phyloP scores from a whole-genome alignment of 1,140 invertebrate species.

The Drosophila kurseongensis region DNA sequence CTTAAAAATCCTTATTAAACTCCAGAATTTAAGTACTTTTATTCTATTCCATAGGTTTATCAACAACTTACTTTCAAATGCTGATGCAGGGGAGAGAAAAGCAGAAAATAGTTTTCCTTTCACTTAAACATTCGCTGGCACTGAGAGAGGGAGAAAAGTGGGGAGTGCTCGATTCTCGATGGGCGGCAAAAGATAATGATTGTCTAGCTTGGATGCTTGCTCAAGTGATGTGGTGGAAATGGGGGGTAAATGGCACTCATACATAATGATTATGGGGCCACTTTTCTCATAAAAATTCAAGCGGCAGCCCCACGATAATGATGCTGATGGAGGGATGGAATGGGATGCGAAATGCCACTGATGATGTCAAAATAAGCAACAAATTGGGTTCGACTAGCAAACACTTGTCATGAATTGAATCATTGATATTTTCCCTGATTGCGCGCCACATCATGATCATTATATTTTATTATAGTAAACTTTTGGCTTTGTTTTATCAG shows the following conservation, averaged over 20 bases:
- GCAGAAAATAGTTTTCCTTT: constrained; percentile 49
- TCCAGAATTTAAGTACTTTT: neutral
- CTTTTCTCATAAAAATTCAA: constrained; percentile 80
- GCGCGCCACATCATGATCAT: constrained; percentile 68
- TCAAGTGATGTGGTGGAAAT: constrained; percentile 14
- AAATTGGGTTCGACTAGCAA: constrained; percentile 67
- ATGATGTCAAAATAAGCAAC: constrained; percentile 77
- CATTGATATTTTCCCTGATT: constrained; percentile 74
- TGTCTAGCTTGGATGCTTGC: constrained; percentile 43
- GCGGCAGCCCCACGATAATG: constrained; percentile 63
- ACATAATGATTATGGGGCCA: constrained; percentile 79
- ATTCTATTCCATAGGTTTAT: constrained; percentile 48
- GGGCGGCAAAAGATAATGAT: constrained; percentile 65
- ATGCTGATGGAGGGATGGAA: constrained; percentile 36
- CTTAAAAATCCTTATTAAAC: neutral
- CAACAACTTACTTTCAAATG: constrained; percentile 68
- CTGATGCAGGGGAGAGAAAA: constrained; percentile 7
- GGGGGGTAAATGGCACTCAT: constrained; percentile 63
- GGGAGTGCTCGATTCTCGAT: constrained; percentile 25
- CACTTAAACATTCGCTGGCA: constrained; percentile 10
- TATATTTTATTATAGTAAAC: constrained; percentile 73
- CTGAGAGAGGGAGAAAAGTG: neutral
- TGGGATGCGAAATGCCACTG: constrained; percentile 44
- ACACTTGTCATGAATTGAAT: constrained; percentile 75
- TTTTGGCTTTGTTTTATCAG: constrained; percentile 48